Percentiles rank a stretch among this genome's conserved stretches.
phyloP scores from a whole-genome alignment of 2,888 invertebrate genomes.

The Alsophila aescularia region DNA sequence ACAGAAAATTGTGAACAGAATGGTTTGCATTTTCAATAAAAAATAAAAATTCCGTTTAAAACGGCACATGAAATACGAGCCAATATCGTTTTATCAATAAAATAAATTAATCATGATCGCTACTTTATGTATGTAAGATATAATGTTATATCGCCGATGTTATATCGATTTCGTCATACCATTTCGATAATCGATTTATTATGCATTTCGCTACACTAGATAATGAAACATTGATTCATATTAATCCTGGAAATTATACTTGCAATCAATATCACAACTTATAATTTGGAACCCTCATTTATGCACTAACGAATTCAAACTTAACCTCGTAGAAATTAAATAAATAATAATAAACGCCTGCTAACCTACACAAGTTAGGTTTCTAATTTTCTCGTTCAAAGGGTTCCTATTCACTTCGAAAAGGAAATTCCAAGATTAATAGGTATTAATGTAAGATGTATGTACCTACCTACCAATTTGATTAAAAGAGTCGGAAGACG shows the following conservation, averaged over 20 bases:
- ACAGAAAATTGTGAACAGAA: constrained; percentile 32
- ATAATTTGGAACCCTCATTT: not conserved
- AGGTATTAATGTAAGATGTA: no score
- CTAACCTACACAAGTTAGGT: no score
- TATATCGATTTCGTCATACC: constrained; percentile 47
- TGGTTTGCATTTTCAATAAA: constrained; percentile 37
- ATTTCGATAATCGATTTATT: constrained; percentile 40
- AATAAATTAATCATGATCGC: constrained; percentile 36
- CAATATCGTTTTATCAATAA: constrained; percentile 46
- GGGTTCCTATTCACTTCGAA: no score
- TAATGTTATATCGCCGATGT: no score
- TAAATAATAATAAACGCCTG: no score
- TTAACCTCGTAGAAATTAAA: no score
- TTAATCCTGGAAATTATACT: not conserved
- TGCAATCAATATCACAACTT: constrained; percentile 14
- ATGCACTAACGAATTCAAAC: no score
- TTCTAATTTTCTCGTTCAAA: no score
- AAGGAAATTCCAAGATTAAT: no score
- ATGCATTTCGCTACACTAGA: constrained; percentile 32
- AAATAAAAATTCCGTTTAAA: constrained; percentile 27
- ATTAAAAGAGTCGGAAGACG: no score
- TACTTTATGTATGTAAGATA: constrained; percentile 51
- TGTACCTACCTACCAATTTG: no score
- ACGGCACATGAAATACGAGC: constrained; percentile 37
- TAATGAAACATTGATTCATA: constrained; percentile 13